Evolutionary conservation across 2,888 invertebrate species (phyloP).

Genomic region (Timema cristinae): DNA sequence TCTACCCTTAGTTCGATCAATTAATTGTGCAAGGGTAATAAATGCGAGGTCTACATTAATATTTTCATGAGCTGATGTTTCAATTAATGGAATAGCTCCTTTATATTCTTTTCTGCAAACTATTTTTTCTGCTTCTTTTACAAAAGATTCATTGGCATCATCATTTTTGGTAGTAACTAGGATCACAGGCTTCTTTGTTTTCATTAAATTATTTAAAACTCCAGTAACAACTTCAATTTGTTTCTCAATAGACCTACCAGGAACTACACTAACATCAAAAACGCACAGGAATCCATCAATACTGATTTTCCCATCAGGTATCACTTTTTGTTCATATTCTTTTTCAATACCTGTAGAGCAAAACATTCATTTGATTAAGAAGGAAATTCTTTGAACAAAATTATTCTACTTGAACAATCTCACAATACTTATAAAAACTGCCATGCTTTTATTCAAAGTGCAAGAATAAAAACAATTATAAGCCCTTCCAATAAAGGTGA

Average conservation of each 20-base stretch:
- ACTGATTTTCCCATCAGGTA: conserved; percentile 87
- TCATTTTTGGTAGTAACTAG: conserved; percentile 95
- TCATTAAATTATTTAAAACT: conserved; percentile 79
- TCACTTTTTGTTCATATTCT: conserved; percentile 89
- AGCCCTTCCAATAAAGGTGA: too few relatives aligned
- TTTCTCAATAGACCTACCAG: conserved; percentile 84
- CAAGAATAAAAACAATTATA: too few relatives aligned
- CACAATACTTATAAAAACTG: too few relatives aligned
- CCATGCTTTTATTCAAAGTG: too few relatives aligned
- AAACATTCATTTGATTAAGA: conserved; percentile 19
- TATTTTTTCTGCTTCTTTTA: conserved; percentile 84
- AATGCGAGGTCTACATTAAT: conserved; percentile 94
- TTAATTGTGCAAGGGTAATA: conserved; percentile 83
- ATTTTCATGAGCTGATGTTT: conserved; percentile 93
- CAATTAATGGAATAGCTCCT: conserved; percentile 80
- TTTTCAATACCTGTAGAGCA: conserved; percentile 74
- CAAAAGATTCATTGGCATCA: conserved; percentile 80
- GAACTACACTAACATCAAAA: conserved; percentile 93
- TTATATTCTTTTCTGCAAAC: conserved; percentile 89
- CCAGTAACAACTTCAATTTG: conserved; percentile 84
- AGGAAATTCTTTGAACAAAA: conserved; percentile 10
- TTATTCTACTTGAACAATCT: background rate
- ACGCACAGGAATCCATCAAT: conserved; percentile 95
- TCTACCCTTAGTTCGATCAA: conserved; percentile 82
- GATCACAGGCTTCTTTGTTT: conserved; percentile 93